phyloP scores from a whole-genome alignment of 2,797 vertebrate genomes.

The Sphenopsis melanotis region DNA sequence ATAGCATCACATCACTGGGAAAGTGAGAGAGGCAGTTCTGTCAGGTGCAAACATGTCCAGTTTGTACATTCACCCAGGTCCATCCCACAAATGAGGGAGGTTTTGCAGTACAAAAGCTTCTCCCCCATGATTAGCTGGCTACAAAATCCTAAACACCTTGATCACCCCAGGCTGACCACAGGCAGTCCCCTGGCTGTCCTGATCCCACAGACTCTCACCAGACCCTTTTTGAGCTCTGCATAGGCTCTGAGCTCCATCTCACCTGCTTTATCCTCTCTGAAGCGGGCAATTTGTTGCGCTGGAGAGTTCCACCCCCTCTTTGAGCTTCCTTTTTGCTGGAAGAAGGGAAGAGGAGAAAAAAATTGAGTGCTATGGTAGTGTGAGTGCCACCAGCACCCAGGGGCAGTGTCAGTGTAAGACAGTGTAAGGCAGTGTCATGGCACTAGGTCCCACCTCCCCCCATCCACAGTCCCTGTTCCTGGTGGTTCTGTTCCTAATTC shows the following conservation, averaged over 20 bases:
- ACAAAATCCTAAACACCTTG: not conserved
- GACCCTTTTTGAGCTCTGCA: not conserved
- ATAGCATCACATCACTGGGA: not conserved
- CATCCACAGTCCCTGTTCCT: not conserved
- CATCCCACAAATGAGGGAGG: not conserved
- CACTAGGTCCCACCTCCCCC: not conserved
- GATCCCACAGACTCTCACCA: not conserved
- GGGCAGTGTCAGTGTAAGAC: not conserved
- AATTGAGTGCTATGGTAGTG: not conserved
- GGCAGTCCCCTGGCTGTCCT: not conserved
- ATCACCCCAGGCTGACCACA: not conserved
- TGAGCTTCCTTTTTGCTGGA: slow-evolving; percentile 65
- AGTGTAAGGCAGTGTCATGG: not conserved
- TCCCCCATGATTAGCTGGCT: not conserved
- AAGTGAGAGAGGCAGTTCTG: not conserved
- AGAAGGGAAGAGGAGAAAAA: not conserved
- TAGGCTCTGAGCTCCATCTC: not conserved
- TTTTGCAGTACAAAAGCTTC: not conserved
- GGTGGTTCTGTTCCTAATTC: slow-evolving; percentile 21
- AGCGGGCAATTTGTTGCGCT: not conserved
- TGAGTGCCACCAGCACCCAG: not conserved
- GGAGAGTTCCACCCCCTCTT: slow-evolving; percentile 31
- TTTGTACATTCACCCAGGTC: not conserved
- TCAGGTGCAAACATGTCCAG: not conserved
- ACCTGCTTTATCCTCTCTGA: slow-evolving; percentile 23